phyloP scores from a whole-genome alignment of 1,140 invertebrate genomes.

The Wiebesia pumilae region DNA sequence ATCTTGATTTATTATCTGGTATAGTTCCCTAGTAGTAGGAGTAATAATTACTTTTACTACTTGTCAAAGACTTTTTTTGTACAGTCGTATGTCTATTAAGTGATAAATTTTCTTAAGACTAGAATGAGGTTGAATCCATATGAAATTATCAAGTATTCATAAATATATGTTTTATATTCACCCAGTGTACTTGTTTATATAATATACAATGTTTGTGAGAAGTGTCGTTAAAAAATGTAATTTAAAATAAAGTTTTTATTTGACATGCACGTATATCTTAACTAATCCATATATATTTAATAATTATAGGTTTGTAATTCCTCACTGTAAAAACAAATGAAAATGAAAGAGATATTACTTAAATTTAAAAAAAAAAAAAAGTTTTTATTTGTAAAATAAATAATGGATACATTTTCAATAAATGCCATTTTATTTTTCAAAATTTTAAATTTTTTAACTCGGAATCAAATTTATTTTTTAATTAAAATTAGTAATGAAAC shows the following conservation, averaged over 20 bases:
- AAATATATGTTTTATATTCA: not conserved
- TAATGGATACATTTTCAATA: not conserved
- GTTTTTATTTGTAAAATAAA: not conserved
- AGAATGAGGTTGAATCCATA: not conserved
- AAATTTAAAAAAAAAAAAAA: not conserved
- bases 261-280: not conserved
- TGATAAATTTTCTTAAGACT: conserved; percentile 11
- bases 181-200: not conserved
- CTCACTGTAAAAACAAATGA: not conserved
- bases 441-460: not conserved
- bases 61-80: conserved; percentile 11
- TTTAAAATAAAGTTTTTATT: not conserved
- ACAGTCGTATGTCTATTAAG: not conserved
- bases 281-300: not conserved
- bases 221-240: not conserved
- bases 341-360: not conserved
- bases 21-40: conserved; percentile 17
- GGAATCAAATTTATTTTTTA: no score
- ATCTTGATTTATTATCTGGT: not conserved
- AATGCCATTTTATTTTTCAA: not conserved
- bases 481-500: not conserved
- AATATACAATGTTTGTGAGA: not conserved
- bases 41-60: conserved; percentile 6
- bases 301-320: not conserved
- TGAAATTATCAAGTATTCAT: not conserved